Evolutionary conservation across 2,113 vertebrate genomes (phyloP).

Genomic region (Erythrolamprus reginae): DNA sequence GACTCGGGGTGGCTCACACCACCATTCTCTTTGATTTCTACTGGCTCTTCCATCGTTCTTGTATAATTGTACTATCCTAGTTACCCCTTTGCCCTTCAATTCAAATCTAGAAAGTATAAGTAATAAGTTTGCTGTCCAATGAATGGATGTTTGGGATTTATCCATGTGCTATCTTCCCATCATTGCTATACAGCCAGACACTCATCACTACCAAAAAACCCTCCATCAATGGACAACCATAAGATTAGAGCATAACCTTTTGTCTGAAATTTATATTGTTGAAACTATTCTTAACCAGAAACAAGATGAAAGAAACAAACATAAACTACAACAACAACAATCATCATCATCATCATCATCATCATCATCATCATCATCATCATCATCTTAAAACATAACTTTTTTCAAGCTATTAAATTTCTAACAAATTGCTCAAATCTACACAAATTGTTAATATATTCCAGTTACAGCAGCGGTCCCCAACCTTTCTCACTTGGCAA

Average conservation of each 20-base stretch:
- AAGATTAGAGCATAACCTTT: background rate
- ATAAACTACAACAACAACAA: background rate
- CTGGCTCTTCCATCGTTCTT: too few species aligned
- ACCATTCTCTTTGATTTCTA: too few species aligned
- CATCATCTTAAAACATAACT: background rate
- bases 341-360: too few species aligned
- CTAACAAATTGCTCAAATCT: background rate
- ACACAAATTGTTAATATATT: background rate
- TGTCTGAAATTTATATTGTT: background rate
- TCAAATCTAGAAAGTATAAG: background rate
- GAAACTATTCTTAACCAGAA: background rate
- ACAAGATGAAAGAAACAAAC: background rate
- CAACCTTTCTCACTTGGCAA: too few species aligned
- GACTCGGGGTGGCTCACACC: too few species aligned
- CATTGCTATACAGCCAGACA: background rate
- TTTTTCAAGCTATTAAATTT: background rate
- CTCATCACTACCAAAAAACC: background rate
- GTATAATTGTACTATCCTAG: too few species aligned
- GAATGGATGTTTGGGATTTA: background rate
- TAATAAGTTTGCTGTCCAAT: background rate
- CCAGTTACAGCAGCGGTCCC: too few species aligned
- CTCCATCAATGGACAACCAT: background rate
- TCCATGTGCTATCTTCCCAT: background rate
- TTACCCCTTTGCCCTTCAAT: too few species aligned
- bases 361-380: too few species aligned